Evolutionary conservation across 2,113 vertebrate species (phyloP), one percentile per base, ranked within the genome.

Genomic region (Leptosomus discolor): DNA sequence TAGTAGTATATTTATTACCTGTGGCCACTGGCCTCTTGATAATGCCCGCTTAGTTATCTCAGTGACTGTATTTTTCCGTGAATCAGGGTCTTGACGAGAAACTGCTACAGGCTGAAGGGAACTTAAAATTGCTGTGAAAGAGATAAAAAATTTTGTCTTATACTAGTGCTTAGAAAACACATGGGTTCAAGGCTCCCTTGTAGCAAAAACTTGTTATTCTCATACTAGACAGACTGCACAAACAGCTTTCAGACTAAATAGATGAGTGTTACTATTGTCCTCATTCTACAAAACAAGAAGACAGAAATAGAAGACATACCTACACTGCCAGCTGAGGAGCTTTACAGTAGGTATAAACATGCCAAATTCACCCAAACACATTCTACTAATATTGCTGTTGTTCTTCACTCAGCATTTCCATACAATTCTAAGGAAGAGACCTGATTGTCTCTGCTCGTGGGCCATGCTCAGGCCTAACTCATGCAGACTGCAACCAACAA

Each of bases 81-180:
- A 99, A 88, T 99, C 98, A 1, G 99, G 99, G 88, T 99, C 99
- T 16, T 98, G 95, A 26, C 99, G 99, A 67, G 98, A 99, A 15
- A 99, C 99, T 83, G 99, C 54, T 16, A 99, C 98, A 43, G 99
- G 99, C 92, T 99, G 99, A 57, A 99, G 85, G 67, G 99, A 98
- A 15, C 96, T 98, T 60, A 99, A 88, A 91, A 98, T 96, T 48
- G 79, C 92, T 98, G 79, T 50, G 50, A 76, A 74, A 85, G 34
- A 95, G 69, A 92, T 4, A 4, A 13, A 29, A 29, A 13, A 23
- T 10, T 12, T 36, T 43, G 32, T 45, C 7, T 95, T 63, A 57
- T 0, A 8, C 30, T 46, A 37, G 6, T 53, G 30, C 36, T 68
- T 65, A 78, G 51, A 88, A 83, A 88, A 77, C 12, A 90, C 9